Evolutionary conservation across 2,888 invertebrate genomes (phyloP).

Genomic region (Helleia helle): DNA sequence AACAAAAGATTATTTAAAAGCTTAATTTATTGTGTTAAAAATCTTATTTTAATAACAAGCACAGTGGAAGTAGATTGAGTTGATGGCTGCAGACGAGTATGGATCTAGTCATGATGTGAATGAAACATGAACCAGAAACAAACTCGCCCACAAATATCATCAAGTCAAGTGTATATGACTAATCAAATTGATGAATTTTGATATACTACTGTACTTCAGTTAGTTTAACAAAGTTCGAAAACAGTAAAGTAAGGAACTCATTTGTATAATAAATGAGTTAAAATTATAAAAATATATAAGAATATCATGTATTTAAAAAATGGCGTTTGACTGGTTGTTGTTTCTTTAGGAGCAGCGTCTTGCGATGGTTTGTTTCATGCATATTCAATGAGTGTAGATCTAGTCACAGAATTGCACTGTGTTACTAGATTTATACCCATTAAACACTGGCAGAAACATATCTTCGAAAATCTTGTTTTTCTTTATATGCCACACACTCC

Average conservation of each 20-base stretch:
- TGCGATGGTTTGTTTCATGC: constrained; percentile 32
- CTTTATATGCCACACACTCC: too few relatives aligned
- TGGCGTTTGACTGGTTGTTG: neutral
- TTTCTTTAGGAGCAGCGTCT: constrained; percentile 10
- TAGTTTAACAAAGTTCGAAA: too few relatives aligned
- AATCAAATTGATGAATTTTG: too few relatives aligned
- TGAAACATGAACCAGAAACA: constrained; percentile 83
- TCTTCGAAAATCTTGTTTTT: constrained; percentile 11
- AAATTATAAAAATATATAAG: too few relatives aligned
- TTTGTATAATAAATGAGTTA: too few relatives aligned
- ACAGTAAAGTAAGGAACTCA: too few relatives aligned
- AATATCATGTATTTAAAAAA: too few relatives aligned
- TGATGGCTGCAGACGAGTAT: constrained; percentile 88
- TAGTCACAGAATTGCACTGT: constrained; percentile 82
- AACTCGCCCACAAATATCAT: constrained; percentile 85
- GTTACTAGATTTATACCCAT: constrained; percentile 84
- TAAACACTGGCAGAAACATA: constrained; percentile 34
- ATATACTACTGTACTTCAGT: too few relatives aligned
- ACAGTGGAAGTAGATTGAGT: constrained; percentile 43
- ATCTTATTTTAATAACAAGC: too few relatives aligned
- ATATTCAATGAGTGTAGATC: constrained; percentile 91
- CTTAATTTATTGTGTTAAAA: too few relatives aligned
- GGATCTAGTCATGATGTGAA: constrained; percentile 86
- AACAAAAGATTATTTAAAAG: too few relatives aligned
- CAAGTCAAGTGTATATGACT: constrained; percentile 40